These are phyloP conservation scores for Micrasema longulum DNA, from an alignment of 1,140 invertebrate species.

Conservation along the genomic window DNA sequence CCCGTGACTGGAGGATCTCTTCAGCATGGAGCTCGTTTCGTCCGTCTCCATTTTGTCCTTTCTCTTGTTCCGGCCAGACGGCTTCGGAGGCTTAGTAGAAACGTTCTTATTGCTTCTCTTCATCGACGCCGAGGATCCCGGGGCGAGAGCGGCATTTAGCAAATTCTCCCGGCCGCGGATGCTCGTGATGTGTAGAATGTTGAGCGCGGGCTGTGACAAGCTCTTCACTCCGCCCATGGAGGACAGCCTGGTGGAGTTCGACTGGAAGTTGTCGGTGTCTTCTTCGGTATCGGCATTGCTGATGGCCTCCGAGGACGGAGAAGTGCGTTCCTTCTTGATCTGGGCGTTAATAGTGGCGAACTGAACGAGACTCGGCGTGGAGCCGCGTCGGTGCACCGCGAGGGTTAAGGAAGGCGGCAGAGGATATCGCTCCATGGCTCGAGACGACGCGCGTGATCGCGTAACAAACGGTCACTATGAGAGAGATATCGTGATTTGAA, in stretches of 20 bases:
- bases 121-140: conserved; percentile 2
- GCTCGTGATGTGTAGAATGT: conserved; percentile 48
- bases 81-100: conserved; percentile 11
- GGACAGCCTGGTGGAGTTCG: conserved; percentile 3
- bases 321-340: conserved; percentile 49
- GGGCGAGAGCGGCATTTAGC: conserved; percentile 20
- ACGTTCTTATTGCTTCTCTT: conserved; percentile 1
- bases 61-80: conserved; percentile 21
- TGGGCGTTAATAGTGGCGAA: conserved; percentile 53
- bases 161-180: conserved; percentile 43
- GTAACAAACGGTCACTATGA: conserved; percentile 10
- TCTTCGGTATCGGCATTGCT: conserved; percentile 43
- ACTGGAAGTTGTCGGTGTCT: conserved; percentile 20
- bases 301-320: conserved; percentile 48
- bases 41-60: conserved; percentile 14
- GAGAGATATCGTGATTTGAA: not conserved
- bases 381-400: conserved; percentile 43
- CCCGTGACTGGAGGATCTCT: conserved; percentile 48
- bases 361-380: conserved; percentile 51
- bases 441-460: not conserved
- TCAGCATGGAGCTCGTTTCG: conserved; percentile 16
- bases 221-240: conserved; percentile 29
- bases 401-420: conserved; percentile 20
- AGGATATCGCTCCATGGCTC: conserved; percentile 39
- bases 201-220: conserved; percentile 49